These are phyloP conservation scores for Mythimna impura DNA, from an alignment of 2,888 invertebrate genomes.

Conservation along the genomic window DNA sequence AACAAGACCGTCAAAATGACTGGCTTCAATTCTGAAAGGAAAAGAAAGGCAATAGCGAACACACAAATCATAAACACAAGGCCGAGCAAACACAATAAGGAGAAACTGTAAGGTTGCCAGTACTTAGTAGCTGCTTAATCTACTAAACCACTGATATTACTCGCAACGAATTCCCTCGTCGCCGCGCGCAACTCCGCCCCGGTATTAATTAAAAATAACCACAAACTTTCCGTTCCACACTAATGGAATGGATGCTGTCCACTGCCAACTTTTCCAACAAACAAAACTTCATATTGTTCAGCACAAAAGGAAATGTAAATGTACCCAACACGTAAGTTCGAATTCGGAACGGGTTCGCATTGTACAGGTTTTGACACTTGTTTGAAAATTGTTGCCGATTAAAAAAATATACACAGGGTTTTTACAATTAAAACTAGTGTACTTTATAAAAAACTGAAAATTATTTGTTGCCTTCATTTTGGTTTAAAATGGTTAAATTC, in stretches of 20 bases:
- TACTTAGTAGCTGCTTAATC: conserved; percentile 63
- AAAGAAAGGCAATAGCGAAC: conserved; percentile 30
- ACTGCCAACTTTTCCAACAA: conserved; percentile 72
- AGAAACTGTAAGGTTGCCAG: conserved; percentile 51
- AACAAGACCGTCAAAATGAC: conserved; percentile 38
- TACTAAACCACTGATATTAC: conserved; percentile 62
- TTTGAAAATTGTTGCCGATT: conserved; percentile 11
- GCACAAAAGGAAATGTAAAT: conserved; percentile 70
- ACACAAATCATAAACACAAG: conserved; percentile 51
- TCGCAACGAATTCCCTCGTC: conserved; percentile 58
- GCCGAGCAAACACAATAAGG: conserved; percentile 52
- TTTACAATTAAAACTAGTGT: neutral
- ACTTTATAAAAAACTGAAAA: neutral
- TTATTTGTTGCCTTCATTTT: neutral
- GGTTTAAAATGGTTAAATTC: neutral
- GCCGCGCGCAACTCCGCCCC: conserved; percentile 62
- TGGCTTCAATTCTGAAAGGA: conserved; percentile 33
- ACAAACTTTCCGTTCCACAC: conserved; percentile 70
- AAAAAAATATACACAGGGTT: neutral
- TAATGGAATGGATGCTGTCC: conserved; percentile 70
- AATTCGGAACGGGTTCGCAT: conserved; percentile 34
- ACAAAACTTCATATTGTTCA: conserved; percentile 68
- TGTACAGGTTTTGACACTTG: conserved; percentile 30
- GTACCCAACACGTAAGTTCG: conserved; percentile 55
- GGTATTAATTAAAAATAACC: conserved; percentile 75